Percentiles rank a stretch among this genome's conserved stretches.
Evolutionary conservation across 2,113 vertebrate genomes (phyloP).

Genomic region (Neotragus moschatus): DNA sequence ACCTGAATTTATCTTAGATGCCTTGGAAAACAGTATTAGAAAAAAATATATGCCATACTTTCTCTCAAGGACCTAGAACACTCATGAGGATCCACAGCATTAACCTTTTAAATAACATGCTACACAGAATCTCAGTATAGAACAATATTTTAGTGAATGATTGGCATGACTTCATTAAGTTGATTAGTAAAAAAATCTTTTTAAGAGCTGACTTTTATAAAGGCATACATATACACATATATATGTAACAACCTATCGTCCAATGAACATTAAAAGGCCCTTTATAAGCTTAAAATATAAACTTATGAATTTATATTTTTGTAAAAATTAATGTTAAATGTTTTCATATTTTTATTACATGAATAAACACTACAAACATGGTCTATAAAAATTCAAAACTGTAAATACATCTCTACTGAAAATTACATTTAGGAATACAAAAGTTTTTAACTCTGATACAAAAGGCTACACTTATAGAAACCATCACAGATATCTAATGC

Average conservation of each 20-base stretch:
- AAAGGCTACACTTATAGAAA: too few species aligned
- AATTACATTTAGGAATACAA: neutral
- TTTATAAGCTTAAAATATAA: neutral
- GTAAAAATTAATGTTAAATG: neutral
- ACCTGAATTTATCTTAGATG: neutral
- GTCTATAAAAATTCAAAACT: neutral
- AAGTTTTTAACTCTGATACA: neutral
- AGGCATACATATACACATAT: neutral
- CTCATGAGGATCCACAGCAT: neutral
- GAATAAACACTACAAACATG: neutral
- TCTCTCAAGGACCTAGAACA: neutral
- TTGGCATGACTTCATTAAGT: neutral
- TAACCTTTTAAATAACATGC: neutral
- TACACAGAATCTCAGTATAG: neutral
- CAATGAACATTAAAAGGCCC: neutral
- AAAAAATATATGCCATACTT: neutral
- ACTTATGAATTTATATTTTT: neutral
- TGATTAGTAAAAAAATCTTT: neutral
- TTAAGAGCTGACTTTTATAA: neutral
- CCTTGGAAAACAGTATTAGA: neutral
- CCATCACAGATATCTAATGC: too few species aligned
- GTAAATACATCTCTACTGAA: neutral
- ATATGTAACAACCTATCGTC: neutral
- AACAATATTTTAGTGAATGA: neutral
- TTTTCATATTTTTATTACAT: neutral